phyloP scores from a whole-genome alignment of 2,888 invertebrate species.

The Ceriagrion tenellum region DNA sequence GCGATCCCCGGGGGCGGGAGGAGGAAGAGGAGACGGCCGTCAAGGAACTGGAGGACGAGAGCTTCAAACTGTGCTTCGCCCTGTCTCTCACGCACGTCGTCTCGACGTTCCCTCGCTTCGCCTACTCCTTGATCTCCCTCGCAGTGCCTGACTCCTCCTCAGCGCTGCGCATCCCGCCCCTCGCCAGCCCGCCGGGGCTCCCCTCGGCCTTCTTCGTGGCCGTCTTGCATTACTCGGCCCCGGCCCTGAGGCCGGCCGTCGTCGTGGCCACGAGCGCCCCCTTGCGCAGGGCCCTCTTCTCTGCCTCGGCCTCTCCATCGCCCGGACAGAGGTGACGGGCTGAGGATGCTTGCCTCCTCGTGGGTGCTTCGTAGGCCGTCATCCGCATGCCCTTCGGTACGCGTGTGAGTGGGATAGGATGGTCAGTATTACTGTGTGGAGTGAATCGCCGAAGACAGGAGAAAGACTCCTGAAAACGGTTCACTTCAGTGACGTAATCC shows the following conservation, averaged over 20 bases:
- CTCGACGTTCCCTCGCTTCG: constrained; percentile 38
- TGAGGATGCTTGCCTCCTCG: no score
- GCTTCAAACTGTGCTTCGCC: constrained; percentile 38
- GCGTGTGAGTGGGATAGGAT: not conserved
- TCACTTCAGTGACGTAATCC: not conserved
- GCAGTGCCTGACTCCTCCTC: not conserved
- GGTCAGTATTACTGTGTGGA: constrained; percentile 15
- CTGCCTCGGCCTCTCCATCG: not conserved
- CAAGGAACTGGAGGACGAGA: not conserved
- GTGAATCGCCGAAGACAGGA: not conserved
- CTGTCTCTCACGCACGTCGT: constrained; percentile 25
- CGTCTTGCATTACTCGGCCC: constrained; percentile 20
- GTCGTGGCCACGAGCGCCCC: not conserved
- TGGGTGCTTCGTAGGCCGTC: not conserved
- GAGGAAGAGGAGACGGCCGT: constrained; percentile 10
- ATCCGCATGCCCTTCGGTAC: not conserved
- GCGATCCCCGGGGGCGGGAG: not conserved
- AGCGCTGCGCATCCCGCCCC: not conserved
- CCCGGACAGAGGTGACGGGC: not conserved
- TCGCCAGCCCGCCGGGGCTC: not conserved
- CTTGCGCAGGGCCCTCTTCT: not conserved
- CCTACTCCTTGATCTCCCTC: constrained; percentile 22
- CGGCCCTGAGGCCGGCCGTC: constrained; percentile 39
- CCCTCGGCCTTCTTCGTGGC: not conserved
- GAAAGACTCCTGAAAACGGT: not conserved